A percentile compares a stretch with the other conserved stretches of the same genome.
Conservation (phyloP, 2,797 vertebrate genomes). For the Cheirogaleus major region DNA sequence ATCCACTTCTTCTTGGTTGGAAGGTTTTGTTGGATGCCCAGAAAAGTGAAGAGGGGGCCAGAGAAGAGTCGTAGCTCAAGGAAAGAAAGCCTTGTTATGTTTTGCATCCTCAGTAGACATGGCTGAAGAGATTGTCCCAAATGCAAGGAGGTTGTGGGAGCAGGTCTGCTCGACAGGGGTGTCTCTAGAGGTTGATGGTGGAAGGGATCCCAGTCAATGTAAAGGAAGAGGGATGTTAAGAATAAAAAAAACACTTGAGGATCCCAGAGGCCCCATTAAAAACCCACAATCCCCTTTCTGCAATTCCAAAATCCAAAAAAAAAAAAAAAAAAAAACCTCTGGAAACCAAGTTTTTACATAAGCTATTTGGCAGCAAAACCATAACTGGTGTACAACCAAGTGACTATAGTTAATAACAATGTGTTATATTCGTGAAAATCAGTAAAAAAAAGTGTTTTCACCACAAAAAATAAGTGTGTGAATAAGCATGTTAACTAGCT, state of each 20-base stretch:
- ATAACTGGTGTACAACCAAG: background rate
- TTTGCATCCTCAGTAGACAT: too few relatives aligned
- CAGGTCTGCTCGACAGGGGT: rapidly evolving
- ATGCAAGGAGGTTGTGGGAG: background rate
- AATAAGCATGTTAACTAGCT: background rate
- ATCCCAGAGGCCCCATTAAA: background rate
- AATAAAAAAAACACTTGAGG: background rate
- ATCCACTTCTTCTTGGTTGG: background rate
- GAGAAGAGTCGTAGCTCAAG: background rate
- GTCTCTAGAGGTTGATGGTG: background rate
- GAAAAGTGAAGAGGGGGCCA: too few relatives aligned
- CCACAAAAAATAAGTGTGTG: background rate
- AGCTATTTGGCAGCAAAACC: background rate
- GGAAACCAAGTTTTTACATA: background rate
- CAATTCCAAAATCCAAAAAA: background rate
- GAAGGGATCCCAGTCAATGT: background rate
- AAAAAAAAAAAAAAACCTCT: background rate
- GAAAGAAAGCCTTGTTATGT: background rate
- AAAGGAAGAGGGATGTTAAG: background rate
- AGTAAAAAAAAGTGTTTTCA: background rate
- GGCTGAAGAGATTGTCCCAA: background rate
- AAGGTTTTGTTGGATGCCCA: background rate
- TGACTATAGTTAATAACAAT: background rate
- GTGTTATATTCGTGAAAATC: background rate
- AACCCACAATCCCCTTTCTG: background rate